phyloP scores from a whole-genome alignment of 2,888 invertebrate genomes.

The Octonoba sinensis region DNA sequence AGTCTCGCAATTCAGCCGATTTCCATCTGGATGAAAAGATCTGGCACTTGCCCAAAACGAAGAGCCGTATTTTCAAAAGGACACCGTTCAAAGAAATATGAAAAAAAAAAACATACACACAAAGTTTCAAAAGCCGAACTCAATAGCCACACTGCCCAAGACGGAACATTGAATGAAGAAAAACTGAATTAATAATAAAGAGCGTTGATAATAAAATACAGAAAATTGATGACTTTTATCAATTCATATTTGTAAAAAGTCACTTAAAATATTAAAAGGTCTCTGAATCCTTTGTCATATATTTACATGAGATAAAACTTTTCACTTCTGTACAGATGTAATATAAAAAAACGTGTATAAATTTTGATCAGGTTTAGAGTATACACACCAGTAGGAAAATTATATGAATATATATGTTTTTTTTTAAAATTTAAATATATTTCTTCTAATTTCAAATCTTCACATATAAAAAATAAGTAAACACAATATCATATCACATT shows the following conservation, averaged over 20 bases:
- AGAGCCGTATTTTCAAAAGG: conserved; percentile 51
- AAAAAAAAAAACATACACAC: conserved; percentile 11
- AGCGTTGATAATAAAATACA: conserved; percentile 26
- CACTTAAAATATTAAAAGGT: too few species aligned
- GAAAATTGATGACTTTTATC: background rate
- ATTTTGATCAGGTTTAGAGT: too few species aligned
- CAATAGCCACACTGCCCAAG: conserved; percentile 32
- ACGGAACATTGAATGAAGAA: conserved; percentile 37
- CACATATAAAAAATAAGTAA: too few species aligned
- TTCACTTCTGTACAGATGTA: too few species aligned
- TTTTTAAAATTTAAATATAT: too few species aligned
- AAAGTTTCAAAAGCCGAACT: background rate
- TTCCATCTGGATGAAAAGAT: conserved; percentile 57
- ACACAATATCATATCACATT: too few species aligned
- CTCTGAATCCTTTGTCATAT: too few species aligned
- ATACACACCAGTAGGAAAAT: too few species aligned
- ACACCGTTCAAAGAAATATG: conserved; percentile 19
- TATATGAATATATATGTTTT: too few species aligned
- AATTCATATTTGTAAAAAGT: background rate
- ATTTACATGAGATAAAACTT: too few species aligned
- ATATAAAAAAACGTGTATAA: too few species aligned
- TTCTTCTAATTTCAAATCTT: too few species aligned
- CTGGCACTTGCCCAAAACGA: conserved; percentile 56
- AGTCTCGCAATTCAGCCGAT: conserved; percentile 49
- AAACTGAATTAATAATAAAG: conserved; percentile 48